Evolutionary conservation across 2,113 vertebrate species (phyloP).

Genomic region (Eleginops maclovinus): DNA sequence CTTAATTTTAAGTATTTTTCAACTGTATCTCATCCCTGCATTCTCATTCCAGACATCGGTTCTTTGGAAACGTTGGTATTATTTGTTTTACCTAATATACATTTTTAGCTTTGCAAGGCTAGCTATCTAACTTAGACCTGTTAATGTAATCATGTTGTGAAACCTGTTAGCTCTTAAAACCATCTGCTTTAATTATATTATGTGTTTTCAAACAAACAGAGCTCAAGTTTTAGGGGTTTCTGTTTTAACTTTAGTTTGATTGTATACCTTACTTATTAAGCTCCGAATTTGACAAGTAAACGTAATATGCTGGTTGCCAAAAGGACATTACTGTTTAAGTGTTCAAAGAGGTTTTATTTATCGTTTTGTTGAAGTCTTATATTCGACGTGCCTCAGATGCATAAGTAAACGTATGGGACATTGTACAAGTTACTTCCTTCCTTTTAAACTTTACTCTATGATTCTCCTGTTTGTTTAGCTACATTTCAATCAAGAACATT

Average conservation of each 20-base stretch:
- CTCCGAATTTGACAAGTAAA: background rate
- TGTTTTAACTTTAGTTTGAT: background rate
- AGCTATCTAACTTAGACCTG: background rate
- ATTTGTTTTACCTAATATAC: background rate
- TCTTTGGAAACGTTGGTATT: constrained; percentile 49
- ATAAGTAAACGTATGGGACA: background rate
- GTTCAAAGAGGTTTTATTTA: background rate
- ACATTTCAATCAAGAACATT: too few species aligned
- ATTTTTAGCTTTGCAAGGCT: constrained; percentile 23
- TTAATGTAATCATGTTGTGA: too few species aligned
- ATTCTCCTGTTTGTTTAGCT: background rate
- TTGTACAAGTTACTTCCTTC: background rate
- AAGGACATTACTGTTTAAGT: background rate
- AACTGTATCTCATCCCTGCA: background rate
- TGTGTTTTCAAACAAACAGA: too few species aligned
- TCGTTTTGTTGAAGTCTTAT: background rate
- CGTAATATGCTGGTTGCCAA: accelerated
- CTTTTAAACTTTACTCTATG: background rate
- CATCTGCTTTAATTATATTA: background rate
- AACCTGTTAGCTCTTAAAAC: background rate
- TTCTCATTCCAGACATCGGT: background rate
- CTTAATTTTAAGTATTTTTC: background rate
- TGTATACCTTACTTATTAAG: too few species aligned
- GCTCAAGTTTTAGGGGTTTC: too few species aligned
- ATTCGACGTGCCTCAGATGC: background rate